Evolutionary conservation across 1,140 invertebrate genomes (phyloP).

Genomic region (Hyposmocoma kahamanoa): DNA sequence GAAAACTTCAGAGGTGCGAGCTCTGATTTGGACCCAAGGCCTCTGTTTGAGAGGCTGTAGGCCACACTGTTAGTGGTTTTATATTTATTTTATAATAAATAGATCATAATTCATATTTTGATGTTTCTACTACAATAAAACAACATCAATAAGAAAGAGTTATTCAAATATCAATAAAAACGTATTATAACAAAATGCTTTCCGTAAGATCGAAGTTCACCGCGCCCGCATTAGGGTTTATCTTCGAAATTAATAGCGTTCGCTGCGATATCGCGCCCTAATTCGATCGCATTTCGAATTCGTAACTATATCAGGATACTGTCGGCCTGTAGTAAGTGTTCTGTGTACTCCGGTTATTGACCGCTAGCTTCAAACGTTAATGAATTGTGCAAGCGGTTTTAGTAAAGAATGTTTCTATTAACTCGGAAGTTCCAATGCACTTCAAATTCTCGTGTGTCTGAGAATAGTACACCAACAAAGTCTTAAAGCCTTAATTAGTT

Average conservation of each 20-base stretch:
- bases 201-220: conserved; percentile 34
- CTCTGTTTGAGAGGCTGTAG: too few relatives aligned
- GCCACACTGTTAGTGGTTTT: too few relatives aligned
- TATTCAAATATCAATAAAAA: conserved; percentile 15
- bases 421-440: conserved; percentile 11
- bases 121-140: too few relatives aligned
- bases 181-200: conserved; percentile 33
- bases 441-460: conserved; percentile 6
- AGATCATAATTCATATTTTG: too few relatives aligned
- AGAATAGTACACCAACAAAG: too few relatives aligned
- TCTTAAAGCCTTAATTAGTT: too few relatives aligned
- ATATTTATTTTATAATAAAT: too few relatives aligned
- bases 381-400: conserved; percentile 56
- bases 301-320: conserved; percentile 33
- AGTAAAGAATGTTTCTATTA: conserved; percentile 55
- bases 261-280: conserved; percentile 46
- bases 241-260: conserved; percentile 61
- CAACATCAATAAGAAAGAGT: too few relatives aligned
- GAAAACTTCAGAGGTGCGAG: too few relatives aligned
- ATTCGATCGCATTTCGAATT: conserved; percentile 61
- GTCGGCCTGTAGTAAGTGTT: conserved; percentile 10
- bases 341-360: conserved; percentile 51
- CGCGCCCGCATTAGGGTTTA: conserved; percentile 51
- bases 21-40: too few relatives aligned
- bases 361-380: conserved; percentile 42